Base-by-base conservation (phyloP, 1,140 invertebrate species). In the Drosophila biarmipes region DNA sequence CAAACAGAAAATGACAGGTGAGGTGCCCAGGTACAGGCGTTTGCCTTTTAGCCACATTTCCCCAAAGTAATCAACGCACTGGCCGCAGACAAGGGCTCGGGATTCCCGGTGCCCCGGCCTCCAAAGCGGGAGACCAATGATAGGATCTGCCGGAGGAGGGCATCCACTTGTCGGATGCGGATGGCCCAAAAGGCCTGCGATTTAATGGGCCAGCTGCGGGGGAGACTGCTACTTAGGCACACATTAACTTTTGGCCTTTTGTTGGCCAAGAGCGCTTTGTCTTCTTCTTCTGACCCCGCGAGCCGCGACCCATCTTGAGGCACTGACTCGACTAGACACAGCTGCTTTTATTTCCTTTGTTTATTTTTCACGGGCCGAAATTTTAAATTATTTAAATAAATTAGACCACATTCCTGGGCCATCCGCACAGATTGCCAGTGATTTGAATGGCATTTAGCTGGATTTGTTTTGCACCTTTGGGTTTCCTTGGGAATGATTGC, bases 381-480 rank as follows among this genome's bases (percentile, higher is more conserved):
- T 79, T 89, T 64, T 84, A 89, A 87, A 84, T 89, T 87, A 87
- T 87, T 87, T 87, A 89, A 89, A 89, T 89, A 87, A 87, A 87
- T 87, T 89, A 89, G 72, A 54, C 35, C 62, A 42, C 75, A 82
- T 74, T 77, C 78, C 74, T 75, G 35, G 31, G 53, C 29, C 46
- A 14, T 43, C 37, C 57, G 21, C 34, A 64, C 56, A 87, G 84
- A 89, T 87, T 79, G 84, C 59, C 56, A 62, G 84, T 84, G 76
- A 87, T 89, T 89, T 80, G 79, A 89, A 79, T 89, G 80, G 48
- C 84, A 59, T 89, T 89, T 89, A 71, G 79, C 49, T 46, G 67
- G 66, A 78, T 72, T 73, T 82, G 52, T 52, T 43, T 73, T n/a
- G 56, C 62, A 61, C 42, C 34, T 67, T 51, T 40, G 35, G 14